Percentiles rank a stretch among this genome's conserved stretches.
Evolutionary conservation across 2,888 invertebrate species (phyloP).

Genomic region (Lypha dubia): DNA sequence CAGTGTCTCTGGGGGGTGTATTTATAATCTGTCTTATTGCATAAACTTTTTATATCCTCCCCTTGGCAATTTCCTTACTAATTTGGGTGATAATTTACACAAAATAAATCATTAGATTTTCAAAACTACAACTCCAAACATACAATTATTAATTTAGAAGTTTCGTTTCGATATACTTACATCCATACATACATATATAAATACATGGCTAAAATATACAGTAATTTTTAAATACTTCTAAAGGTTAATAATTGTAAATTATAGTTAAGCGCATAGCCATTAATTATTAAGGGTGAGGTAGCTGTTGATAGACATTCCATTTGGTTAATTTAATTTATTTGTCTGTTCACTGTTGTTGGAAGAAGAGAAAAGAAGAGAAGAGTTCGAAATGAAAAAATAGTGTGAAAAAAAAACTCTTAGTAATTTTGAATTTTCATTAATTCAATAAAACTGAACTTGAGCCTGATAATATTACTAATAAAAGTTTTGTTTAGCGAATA

Average conservation of each 20-base stretch:
- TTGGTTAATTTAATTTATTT: background rate
- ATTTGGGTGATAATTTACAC: conserved; percentile 75
- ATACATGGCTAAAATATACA: background rate
- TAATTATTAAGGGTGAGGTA: background rate
- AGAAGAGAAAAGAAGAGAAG: background rate
- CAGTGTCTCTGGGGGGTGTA: conserved; percentile 61
- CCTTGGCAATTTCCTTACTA: conserved; percentile 51
- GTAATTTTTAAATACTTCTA: conserved; percentile 47
- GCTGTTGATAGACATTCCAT: conserved; percentile 24
- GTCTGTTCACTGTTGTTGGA: too few species aligned
- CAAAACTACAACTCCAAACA: conserved; percentile 34
- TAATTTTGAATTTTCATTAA: too few species aligned
- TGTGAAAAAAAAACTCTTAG: too few species aligned
- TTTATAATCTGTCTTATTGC: conserved; percentile 61
- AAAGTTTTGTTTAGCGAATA: too few species aligned
- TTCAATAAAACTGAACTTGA: too few species aligned
- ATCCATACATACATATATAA: too few species aligned
- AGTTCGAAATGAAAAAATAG: background rate
- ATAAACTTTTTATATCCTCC: conserved; percentile 40
- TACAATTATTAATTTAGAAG: conserved; percentile 48
- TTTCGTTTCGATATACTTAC: background rate
- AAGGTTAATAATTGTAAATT: conserved; percentile 63
- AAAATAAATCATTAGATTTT: conserved; percentile 77
- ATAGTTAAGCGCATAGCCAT: conserved; percentile 5
- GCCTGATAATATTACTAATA: too few species aligned